A percentile compares a stretch with the other conserved stretches of the same genome.
These are phyloP conservation scores for Aspidoscelis tigris DNA, from an alignment of 2,113 vertebrate genomes.

Conservation along the genomic window DNA sequence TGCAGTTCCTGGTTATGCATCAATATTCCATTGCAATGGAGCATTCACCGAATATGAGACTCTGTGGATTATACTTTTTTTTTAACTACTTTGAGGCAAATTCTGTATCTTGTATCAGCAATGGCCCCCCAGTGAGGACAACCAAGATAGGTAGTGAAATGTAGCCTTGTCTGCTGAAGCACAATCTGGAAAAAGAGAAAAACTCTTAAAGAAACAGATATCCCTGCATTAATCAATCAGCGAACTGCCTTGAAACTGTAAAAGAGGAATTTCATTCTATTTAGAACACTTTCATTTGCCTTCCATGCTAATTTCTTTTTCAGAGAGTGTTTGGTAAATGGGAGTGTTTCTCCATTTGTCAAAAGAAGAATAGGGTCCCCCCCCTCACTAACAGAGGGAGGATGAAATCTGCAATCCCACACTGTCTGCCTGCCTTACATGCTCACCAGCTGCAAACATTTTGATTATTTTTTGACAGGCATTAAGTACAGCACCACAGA, in stretches of 20 bases:
- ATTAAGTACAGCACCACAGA: slow-evolving; percentile 32
- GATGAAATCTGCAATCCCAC: background rate
- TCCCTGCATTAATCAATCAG: background rate
- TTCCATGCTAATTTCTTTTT: background rate
- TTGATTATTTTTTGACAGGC: slow-evolving; percentile 46
- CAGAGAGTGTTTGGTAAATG: background rate
- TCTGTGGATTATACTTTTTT: background rate
- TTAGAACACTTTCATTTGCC: too few relatives aligned
- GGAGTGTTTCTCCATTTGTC: background rate
- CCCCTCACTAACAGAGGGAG: background rate
- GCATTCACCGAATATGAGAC: background rate
- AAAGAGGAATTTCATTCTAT: background rate
- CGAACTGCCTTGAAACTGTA: background rate
- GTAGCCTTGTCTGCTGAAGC: background rate
- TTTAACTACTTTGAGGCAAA: background rate
- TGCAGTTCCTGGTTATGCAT: background rate
- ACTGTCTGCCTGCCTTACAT: background rate
- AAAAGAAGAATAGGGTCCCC: background rate
- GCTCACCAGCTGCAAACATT: slow-evolving; percentile 44
- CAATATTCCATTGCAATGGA: background rate
- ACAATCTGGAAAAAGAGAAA: background rate
- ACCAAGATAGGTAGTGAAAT: background rate
- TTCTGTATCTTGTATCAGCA: background rate
- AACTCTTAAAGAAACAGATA: background rate
- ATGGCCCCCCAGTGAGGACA: background rate